These are phyloP conservation scores for Butastur rufipennis DNA, from an alignment of 2,113 vertebrate genomes.

Conservation along the genomic window DNA sequence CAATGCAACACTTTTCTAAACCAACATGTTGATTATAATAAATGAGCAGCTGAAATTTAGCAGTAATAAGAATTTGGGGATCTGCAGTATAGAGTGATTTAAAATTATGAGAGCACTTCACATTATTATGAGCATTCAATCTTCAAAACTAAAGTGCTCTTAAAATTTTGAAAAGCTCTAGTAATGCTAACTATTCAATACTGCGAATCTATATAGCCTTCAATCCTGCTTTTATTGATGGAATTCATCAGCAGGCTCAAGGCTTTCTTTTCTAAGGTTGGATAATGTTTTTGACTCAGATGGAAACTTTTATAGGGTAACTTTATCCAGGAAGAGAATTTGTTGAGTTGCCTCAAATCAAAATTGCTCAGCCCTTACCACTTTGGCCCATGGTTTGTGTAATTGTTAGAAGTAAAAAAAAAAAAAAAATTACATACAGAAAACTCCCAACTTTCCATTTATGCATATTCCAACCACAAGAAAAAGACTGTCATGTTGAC, in stretches of 20 bases:
- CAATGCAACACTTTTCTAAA: background rate
- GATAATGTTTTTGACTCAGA: background rate
- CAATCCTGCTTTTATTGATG: background rate
- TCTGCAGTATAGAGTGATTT: background rate
- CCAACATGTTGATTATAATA: background rate
- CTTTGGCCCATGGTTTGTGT: background rate
- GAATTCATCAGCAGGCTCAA: background rate
- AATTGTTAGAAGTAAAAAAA: background rate
- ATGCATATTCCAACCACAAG: accelerated
- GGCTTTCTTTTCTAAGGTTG: background rate
- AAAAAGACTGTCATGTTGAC: background rate
- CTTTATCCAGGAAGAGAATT: background rate
- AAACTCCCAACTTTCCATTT: background rate
- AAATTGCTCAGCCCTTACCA: background rate
- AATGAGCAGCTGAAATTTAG: conserved; percentile 9
- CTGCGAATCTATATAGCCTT: background rate
- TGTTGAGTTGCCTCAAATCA: background rate
- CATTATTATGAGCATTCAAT: background rate
- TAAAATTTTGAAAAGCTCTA: conserved; percentile 1
- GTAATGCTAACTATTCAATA: background rate
- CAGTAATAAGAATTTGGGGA: background rate
- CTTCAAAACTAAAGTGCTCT: conserved; percentile 5
- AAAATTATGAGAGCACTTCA: conserved; percentile 17
- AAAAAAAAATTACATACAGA: background rate
- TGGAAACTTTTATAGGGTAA: background rate